phyloP scores from a whole-genome alignment of 2,797 vertebrate species.

The Lemur catta region DNA sequence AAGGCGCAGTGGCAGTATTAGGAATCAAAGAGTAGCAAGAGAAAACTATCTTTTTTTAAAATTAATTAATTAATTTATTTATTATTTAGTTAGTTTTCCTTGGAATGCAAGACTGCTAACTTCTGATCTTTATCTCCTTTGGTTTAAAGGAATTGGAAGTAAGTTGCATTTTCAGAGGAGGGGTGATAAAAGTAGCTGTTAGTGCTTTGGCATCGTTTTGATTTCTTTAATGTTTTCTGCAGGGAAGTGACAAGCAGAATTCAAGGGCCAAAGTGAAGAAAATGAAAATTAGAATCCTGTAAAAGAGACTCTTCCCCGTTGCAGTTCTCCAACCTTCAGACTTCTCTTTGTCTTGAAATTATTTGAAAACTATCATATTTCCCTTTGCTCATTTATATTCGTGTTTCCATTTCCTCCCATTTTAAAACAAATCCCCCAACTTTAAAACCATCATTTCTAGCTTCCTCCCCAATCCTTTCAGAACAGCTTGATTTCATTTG shows the following conservation, averaged over 20 bases:
- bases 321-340: not conserved
- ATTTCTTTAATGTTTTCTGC: not conserved
- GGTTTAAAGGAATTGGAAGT: not conserved
- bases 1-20: not conserved
- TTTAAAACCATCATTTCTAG: not conserved
- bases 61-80: not conserved
- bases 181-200: not conserved
- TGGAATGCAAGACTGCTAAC: not conserved
- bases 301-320: not conserved
- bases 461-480: not conserved
- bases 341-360: not conserved
- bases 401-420: not conserved
- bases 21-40: not conserved
- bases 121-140: not conserved
- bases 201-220: not conserved
- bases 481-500: not conserved
- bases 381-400: not conserved
- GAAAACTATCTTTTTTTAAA: not conserved
- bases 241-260: not conserved
- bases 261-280: not conserved
- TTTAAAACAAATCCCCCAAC: not conserved
- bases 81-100: not conserved
- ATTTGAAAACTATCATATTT: not conserved
- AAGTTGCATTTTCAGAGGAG: not conserved
- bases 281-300: not conserved